A percentile compares a stretch with the other conserved stretches of the same genome.
Conservation (phyloP, 35 echinoderm and acorn worm genomes). For the Diadema setosum region DNA sequence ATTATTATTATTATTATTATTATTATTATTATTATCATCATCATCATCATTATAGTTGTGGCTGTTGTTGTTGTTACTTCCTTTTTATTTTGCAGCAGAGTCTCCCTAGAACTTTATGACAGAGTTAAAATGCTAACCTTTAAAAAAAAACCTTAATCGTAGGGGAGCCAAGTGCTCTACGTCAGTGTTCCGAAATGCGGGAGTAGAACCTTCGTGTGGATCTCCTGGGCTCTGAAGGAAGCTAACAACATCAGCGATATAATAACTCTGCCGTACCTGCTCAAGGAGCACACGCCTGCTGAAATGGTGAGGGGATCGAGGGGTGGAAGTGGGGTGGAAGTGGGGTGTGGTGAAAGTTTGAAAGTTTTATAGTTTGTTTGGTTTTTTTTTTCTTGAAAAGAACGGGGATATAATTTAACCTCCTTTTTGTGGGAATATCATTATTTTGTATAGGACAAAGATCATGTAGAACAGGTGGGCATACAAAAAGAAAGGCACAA, state of each 20-base stretch:
- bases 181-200: constrained; percentile 1
- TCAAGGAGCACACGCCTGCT: neutral
- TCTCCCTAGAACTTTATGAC: neutral
- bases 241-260: constrained; percentile 4
- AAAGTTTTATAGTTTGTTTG: no score
- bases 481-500: no score
- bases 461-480: neutral
- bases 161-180: neutral
- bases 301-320: neutral
- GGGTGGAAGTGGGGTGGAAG: no score
- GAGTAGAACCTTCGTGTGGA: neutral
- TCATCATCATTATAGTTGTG: neutral
- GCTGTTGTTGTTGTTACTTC: neutral
- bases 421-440: no score
- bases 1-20: neutral
- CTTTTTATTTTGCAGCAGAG: neutral
- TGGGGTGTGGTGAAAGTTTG: no score
- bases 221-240: neutral
- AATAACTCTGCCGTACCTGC: neutral
- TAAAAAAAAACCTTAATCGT: neutral
- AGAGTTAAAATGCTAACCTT: neutral
- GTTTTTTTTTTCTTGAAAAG: no score
- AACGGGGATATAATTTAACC: no score
- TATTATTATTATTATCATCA: neutral
- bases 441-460: no score